phyloP scores from a whole-genome alignment of 2,113 vertebrate genomes.

The Lepisosteus oculatus region DNA sequence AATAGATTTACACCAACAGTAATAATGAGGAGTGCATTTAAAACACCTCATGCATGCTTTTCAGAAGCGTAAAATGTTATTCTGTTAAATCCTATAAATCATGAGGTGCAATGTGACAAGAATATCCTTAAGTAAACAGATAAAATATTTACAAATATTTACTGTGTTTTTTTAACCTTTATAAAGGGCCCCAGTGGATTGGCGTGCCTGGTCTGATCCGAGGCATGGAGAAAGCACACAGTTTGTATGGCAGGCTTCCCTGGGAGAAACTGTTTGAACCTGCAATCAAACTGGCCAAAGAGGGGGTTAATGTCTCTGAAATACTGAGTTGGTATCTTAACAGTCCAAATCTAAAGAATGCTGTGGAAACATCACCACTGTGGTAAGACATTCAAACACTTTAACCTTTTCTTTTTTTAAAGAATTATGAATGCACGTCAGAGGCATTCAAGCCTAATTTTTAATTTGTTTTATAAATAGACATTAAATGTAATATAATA shows the following conservation, averaged over 20 bases:
- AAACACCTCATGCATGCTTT: too few species aligned
- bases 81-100: not conserved
- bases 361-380: conserved; percentile 27
- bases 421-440: too few species aligned
- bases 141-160: not conserved
- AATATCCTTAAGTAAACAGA: not conserved
- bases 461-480: too few species aligned
- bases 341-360: not conserved
- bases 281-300: conserved; percentile 65
- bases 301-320: conserved; percentile 46
- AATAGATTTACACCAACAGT: too few species aligned
- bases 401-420: too few species aligned
- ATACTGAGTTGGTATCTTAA: conserved; percentile 51
- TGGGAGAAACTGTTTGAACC: conserved; percentile 76
- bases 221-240: conserved; percentile 73
- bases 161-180: not conserved
- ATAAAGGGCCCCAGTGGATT: conserved; percentile 65
- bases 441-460: too few species aligned
- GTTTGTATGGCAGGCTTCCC: conserved; percentile 67
- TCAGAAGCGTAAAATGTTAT: not conserved
- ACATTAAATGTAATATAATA: too few species aligned
- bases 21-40: too few species aligned
- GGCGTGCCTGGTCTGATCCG: conserved; percentile 80
- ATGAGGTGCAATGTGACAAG: not conserved
- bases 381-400: conserved; percentile 32